Percentiles rank a stretch among this genome's conserved stretches.
phyloP scores from a whole-genome alignment of 2,797 vertebrate genomes.

The Austrolebias charrua region DNA sequence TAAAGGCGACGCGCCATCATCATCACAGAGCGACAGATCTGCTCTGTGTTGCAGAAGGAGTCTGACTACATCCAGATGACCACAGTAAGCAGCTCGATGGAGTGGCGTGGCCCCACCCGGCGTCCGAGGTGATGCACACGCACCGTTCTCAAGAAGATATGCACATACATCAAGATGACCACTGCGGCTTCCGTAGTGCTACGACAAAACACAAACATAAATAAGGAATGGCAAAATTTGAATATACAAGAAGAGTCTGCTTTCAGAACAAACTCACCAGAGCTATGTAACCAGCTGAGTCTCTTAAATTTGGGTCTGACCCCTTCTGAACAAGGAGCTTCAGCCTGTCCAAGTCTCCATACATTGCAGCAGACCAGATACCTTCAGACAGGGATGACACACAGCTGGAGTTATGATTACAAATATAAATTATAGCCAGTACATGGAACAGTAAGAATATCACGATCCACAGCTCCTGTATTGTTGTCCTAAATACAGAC shows the following conservation, averaged over 20 bases:
- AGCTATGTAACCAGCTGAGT: slow-evolving; percentile 85
- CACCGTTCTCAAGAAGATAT: slow-evolving; percentile 84
- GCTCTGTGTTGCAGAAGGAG: slow-evolving; percentile 82
- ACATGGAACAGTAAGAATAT: background rate
- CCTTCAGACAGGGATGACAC: slow-evolving; percentile 70
- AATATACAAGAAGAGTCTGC: background rate
- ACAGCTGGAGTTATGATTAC: background rate
- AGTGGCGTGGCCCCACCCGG: slow-evolving; percentile 87
- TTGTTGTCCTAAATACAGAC: background rate
- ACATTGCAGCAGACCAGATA: slow-evolving; percentile 90
- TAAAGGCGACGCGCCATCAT: slow-evolving; percentile 84
- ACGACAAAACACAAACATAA: slow-evolving; percentile 21
- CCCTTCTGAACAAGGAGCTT: slow-evolving; percentile 78
- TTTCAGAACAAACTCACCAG: slow-evolving; percentile 74
- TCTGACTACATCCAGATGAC: slow-evolving; percentile 78
- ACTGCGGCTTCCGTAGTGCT: slow-evolving; percentile 93
- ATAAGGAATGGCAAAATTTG: background rate
- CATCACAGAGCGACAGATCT: slow-evolving; percentile 80
- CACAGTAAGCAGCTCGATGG: slow-evolving; percentile 89
- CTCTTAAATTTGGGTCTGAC: slow-evolving; percentile 80
- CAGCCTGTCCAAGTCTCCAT: slow-evolving; percentile 83
- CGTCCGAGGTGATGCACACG: slow-evolving; percentile 78
- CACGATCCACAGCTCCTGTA: background rate
- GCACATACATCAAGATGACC: slow-evolving; percentile 83
- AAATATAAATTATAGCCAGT: too few relatives aligned